Conservation (phyloP, 2,888 invertebrate genomes). For the Toxonevra muliebris region DNA sequence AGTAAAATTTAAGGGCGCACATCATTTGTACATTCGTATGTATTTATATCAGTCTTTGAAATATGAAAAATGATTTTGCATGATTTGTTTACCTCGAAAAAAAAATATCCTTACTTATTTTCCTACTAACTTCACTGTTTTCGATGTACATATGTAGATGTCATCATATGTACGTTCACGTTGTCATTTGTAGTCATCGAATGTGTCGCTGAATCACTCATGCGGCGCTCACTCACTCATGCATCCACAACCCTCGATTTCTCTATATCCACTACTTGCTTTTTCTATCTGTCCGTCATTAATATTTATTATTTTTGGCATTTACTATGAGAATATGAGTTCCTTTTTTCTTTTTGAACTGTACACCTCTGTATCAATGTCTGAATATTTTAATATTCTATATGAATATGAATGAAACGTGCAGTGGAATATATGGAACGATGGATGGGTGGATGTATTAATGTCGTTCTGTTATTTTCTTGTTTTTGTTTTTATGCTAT, state of each 20-base stretch:
- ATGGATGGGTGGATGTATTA: too few species aligned
- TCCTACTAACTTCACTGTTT: too few species aligned
- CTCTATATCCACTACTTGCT: background rate
- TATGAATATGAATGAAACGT: slow-evolving; percentile 29
- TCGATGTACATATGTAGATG: background rate
- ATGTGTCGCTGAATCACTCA: background rate
- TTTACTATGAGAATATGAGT: background rate
- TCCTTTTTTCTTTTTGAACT: too few species aligned
- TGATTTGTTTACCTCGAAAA: slow-evolving; percentile 10
- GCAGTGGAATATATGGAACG: background rate
- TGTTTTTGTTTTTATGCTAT: slow-evolving; percentile 37
- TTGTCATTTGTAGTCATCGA: slow-evolving; percentile 4
- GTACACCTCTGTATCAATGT: background rate
- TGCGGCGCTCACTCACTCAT: slow-evolving; percentile 1
- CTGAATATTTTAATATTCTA: slow-evolving; percentile 37
- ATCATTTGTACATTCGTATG: too few species aligned
- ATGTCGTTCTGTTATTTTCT: background rate
- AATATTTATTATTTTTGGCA: slow-evolving; percentile 43
- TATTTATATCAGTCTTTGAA: too few species aligned
- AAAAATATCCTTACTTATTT: background rate
- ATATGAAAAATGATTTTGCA: slow-evolving; percentile 36
- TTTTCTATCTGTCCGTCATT: slow-evolving; percentile 31
- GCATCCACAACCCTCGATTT: background rate
- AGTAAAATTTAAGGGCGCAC: background rate
- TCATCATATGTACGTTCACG: background rate